These are phyloP conservation scores for Brachionus sp. DNA, from an alignment of 1,140 invertebrate genomes.

Conservation along the genomic window DNA sequence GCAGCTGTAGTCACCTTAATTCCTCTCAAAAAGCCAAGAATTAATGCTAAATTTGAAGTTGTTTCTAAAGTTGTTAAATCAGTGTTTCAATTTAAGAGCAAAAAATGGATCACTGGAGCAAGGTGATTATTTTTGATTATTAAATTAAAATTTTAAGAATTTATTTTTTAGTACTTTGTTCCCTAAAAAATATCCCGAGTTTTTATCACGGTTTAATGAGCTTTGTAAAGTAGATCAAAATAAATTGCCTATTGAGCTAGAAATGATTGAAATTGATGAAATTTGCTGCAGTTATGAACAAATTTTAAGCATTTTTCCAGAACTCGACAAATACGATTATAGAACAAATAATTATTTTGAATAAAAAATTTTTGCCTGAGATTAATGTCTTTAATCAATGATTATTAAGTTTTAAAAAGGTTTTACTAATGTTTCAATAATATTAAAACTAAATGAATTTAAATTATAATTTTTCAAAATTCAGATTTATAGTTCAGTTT, in stretches of 20 bases:
- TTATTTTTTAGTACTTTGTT: conserved; percentile 66
- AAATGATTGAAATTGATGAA: conserved; percentile 43
- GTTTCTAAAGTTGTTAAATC: conserved; percentile 84
- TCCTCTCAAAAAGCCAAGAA: conserved; percentile 72
- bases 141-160: not conserved
- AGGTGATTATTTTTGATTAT: conserved; percentile 54
- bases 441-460: no score
- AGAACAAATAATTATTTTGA: not conserved
- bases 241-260: conserved; percentile 61
- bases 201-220: conserved; percentile 69
- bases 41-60: conserved; percentile 73
- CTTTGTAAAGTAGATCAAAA: conserved; percentile 71
- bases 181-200: conserved; percentile 68
- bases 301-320: conserved; percentile 29
- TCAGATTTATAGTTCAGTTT: no score
- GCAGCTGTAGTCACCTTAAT: conserved; percentile 85
- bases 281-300: conserved; percentile 14
- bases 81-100: conserved; percentile 81
- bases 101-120: conserved; percentile 70
- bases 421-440: not conserved
- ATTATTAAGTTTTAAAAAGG: no score
- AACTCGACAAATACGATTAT: conserved; percentile 34
- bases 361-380: not conserved
- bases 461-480: no score
- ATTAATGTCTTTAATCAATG: no score